Conservation (phyloP, 2,797 vertebrate species). For the Sebastes matsubarae region DNA sequence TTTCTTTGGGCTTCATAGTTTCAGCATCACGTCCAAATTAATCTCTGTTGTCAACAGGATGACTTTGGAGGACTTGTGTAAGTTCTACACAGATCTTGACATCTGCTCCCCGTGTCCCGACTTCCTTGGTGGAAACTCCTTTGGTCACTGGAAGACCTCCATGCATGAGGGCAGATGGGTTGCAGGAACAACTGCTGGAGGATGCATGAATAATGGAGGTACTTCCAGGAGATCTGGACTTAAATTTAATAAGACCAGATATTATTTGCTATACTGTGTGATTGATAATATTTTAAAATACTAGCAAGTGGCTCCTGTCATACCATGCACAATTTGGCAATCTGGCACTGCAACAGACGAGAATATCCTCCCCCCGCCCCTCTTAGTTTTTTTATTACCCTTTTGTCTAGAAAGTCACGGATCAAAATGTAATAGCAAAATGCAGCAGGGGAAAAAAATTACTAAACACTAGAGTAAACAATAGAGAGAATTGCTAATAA, state of each 20-base stretch:
- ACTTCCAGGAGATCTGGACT: neutral
- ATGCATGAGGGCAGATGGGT: conserved; percentile 84
- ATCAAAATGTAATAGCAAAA: neutral
- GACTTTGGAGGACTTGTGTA: conserved; percentile 83
- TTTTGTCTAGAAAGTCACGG: neutral
- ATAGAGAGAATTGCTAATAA: neutral
- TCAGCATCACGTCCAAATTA: neutral
- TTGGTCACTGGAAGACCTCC: conserved; percentile 82
- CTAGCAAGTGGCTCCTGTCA: neutral
- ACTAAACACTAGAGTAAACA: neutral
- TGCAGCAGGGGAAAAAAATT: too few species aligned
- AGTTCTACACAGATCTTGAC: conserved; percentile 80
- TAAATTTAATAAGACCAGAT: neutral
- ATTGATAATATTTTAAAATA: neutral
- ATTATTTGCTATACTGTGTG: neutral
- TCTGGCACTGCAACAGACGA: neutral
- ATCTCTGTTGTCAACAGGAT: conserved; percentile 79
- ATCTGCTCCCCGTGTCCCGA: conserved; percentile 87
- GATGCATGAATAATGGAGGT: conserved; percentile 63
- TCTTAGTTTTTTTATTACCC: neutral
- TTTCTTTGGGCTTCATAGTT: neutral
- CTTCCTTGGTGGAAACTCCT: conserved; percentile 78
- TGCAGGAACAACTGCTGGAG: conserved; percentile 86
- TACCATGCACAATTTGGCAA: neutral
- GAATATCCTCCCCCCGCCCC: neutral